Conservation (phyloP, 2,888 invertebrate species). For the Pardosa pseudoannulata region DNA sequence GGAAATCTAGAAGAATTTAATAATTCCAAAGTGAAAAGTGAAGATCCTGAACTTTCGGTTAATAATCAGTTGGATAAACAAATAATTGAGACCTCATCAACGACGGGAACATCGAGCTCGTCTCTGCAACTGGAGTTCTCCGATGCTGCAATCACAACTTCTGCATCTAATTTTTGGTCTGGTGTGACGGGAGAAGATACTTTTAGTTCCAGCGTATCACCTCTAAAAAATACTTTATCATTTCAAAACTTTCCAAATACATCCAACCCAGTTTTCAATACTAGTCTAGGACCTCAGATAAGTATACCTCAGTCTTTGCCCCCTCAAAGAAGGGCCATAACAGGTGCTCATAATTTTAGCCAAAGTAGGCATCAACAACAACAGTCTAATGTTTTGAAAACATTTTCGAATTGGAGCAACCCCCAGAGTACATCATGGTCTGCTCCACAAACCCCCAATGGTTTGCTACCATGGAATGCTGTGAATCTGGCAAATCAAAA, state of each 20-base stretch:
- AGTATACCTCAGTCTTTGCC: slow-evolving; percentile 72
- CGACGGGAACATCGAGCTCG: slow-evolving; percentile 58
- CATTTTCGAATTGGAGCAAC: slow-evolving; percentile 68
- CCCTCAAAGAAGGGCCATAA: slow-evolving; percentile 73
- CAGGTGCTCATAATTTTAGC: slow-evolving; percentile 73
- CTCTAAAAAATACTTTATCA: slow-evolving; percentile 77
- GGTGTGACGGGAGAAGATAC: slow-evolving; percentile 77
- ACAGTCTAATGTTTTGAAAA: slow-evolving; percentile 71
- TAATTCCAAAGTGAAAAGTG: slow-evolving; percentile 65
- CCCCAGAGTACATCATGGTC: slow-evolving; percentile 71
- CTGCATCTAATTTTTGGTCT: slow-evolving; percentile 76
- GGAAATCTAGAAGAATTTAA: slow-evolving; percentile 62
- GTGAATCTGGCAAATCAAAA: slow-evolving; percentile 71
- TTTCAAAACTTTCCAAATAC: slow-evolving; percentile 77
- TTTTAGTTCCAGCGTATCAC: slow-evolving; percentile 77
- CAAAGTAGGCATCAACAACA: slow-evolving; percentile 68
- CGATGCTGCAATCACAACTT: slow-evolving; percentile 67
- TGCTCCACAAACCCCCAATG: slow-evolving; percentile 71
- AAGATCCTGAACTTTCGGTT: slow-evolving; percentile 53
- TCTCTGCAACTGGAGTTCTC: slow-evolving; percentile 71
- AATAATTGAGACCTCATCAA: slow-evolving; percentile 45
- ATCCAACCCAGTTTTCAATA: slow-evolving; percentile 65
- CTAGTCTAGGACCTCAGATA: slow-evolving; percentile 73
- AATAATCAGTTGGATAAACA: slow-evolving; percentile 68
- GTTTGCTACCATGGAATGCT: slow-evolving; percentile 70